Base-by-base conservation (phyloP, 2,797 vertebrate genomes). In the Anabacerthia variegaticeps region DNA sequence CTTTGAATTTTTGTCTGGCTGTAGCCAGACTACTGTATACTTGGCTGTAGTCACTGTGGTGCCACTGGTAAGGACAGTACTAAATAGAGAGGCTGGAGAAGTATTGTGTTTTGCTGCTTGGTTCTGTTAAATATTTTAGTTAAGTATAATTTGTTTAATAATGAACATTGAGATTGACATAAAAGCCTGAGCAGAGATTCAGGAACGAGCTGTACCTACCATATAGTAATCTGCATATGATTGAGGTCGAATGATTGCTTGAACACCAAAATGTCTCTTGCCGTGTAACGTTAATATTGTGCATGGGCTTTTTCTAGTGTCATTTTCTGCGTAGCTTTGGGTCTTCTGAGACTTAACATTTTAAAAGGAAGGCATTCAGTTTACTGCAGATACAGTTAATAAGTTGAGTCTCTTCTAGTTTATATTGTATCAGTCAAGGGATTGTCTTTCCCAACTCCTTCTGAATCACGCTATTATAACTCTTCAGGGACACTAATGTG, bases 191-290 rank as follows among this genome's bases (percentile, higher is more conserved):
- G 75, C 68, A 96, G 95, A 94, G 86, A 92, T 96, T 94, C 73
- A 92, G 76, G 95, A 96, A 68, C 94, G 94, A 95, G 93, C 84
- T 93, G 84, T 97, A 94, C 88, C 95, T 98, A 96, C 95, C 97
- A 81, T 97, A 94, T 92, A 97, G 96, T 96, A 97, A 97, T 97
- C 92, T 97, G 95, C 95, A 97, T 97, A 97, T 97, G 97, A 96
- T 79, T 95, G 85, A 97, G 94, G 46, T 90, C 78, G 90, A 96
- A 93, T 84, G 89, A 88, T 79, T 61, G 56, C 80, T 82, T 93
- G 93, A 95, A 94, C 90, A 80, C 85, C 43, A 30, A 78, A 91
- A 87, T 96, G 88, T 95, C 43, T 81, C 19, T 92, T 97, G 77
- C 94, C 83, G 6, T 96, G 69, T 95, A 89, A 95, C 18, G 20